phyloP scores from a whole-genome alignment of 2,113 vertebrate species.

The Petromus typicus region DNA sequence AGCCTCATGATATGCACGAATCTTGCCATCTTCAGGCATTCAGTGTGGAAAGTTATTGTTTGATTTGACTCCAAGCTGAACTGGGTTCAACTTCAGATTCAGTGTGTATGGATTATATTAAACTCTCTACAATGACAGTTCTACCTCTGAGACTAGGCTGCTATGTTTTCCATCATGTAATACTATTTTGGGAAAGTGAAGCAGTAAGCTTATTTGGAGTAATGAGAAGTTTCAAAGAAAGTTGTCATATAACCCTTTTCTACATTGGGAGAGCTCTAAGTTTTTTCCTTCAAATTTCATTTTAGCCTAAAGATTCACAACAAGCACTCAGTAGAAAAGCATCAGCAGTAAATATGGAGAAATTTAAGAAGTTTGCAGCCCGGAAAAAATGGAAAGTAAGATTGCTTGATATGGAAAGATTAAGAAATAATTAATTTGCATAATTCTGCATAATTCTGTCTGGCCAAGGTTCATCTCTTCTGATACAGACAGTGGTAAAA shows the following conservation, averaged over 20 bases:
- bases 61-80: not conserved
- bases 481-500: not conserved
- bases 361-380: conserved; percentile 99
- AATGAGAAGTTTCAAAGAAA: not conserved
- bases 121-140: not conserved
- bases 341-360: conserved; percentile 99
- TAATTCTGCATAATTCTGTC: not conserved
- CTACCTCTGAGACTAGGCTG: not conserved
- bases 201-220: not conserved
- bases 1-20: not conserved
- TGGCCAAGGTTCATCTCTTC: not conserved
- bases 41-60: not conserved
- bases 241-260: not conserved
- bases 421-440: not conserved
- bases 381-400: conserved; percentile 98
- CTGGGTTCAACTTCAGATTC: not conserved
- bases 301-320: conserved; percentile 96
- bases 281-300: conserved; percentile 45
- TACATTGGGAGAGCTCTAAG: conserved; percentile 8
- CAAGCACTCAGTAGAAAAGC: conserved; percentile 98
- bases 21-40: not conserved
- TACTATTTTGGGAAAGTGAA: not conserved
- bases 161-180: not conserved
- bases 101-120: not conserved
- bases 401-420: not conserved